A percentile compares a stretch with the other conserved stretches of the same genome.
These are phyloP conservation scores for Heterocephalus glaber DNA, from an alignment of 2,113 vertebrate species.

Conservation along the genomic window DNA sequence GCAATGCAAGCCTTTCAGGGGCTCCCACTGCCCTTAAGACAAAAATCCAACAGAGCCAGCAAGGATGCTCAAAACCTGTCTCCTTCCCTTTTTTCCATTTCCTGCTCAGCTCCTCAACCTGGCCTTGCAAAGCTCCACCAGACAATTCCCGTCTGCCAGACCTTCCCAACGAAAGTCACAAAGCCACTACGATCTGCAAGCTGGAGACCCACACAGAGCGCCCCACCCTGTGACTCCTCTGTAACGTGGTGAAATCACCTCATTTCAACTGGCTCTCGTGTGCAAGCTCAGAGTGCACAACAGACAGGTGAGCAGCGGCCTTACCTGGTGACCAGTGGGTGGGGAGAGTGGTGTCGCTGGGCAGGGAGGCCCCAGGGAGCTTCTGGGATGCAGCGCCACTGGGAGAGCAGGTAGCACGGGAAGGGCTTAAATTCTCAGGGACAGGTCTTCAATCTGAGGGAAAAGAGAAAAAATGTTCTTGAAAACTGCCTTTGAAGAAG, in stretches of 20 bases:
- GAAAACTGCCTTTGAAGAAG: background rate
- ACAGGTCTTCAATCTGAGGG: slow-evolving; percentile 79
- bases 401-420: background rate
- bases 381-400: background rate
- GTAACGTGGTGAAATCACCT: accelerated
- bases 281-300: accelerated
- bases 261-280: background rate
- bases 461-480: slow-evolving; percentile 24
- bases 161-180: background rate
- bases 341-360: background rate
- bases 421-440: slow-evolving; percentile 73
- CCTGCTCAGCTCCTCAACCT: background rate
- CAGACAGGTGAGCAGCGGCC: background rate
- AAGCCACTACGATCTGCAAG: accelerated
- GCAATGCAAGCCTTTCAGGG: accelerated
- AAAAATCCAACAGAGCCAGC: background rate
- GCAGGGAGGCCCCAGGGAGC: background rate
- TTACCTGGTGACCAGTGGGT: slow-evolving; percentile 71
- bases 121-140: accelerated
- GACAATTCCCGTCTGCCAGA: accelerated
- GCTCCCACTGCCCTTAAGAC: background rate
- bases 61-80: accelerated
- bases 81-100: background rate
- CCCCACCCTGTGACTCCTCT: accelerated
- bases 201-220: accelerated